phyloP scores from a whole-genome alignment of 2,888 invertebrate genomes.

The Pheosia tremula region DNA sequence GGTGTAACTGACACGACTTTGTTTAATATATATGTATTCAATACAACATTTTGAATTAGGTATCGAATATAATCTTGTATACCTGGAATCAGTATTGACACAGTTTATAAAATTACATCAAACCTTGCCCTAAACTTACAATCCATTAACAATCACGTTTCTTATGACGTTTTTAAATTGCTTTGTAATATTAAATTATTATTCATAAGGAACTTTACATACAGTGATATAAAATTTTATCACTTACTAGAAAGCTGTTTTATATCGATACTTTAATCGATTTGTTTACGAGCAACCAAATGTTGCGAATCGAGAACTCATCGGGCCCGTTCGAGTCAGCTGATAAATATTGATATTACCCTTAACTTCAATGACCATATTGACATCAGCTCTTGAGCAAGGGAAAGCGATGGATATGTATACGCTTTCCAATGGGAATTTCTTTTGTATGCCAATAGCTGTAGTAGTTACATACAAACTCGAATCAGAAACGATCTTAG shows the following conservation, averaged over 20 bases:
- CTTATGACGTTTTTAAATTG: too few species aligned
- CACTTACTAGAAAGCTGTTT: slow-evolving; percentile 30
- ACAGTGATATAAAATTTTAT: slow-evolving; percentile 23
- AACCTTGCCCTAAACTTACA: too few species aligned
- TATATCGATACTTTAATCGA: slow-evolving; percentile 23
- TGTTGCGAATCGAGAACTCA: slow-evolving; percentile 31
- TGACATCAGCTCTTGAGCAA: slow-evolving; percentile 30
- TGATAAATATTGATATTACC: slow-evolving; percentile 41
- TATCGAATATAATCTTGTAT: too few species aligned
- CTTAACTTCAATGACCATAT: slow-evolving; percentile 34
- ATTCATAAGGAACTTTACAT: not conserved
- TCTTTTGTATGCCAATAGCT: slow-evolving; percentile 26
- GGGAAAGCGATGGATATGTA: slow-evolving; percentile 47
- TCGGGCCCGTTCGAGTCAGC: slow-evolving; percentile 27
- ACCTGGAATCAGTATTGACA: too few species aligned
- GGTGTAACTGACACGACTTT: too few species aligned
- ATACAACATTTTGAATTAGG: too few species aligned
- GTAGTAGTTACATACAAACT: slow-evolving; percentile 6
- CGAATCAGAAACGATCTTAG: slow-evolving; percentile 15
- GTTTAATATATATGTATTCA: too few species aligned
- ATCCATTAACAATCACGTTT: too few species aligned
- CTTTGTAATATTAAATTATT: too few species aligned
- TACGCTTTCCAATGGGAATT: slow-evolving; percentile 50
- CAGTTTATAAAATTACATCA: too few species aligned
- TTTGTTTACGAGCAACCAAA: slow-evolving; percentile 33